A percentile compares a stretch with the other conserved stretches of the same genome.
Conservation (phyloP, 2,797 vertebrate genomes). For the Cichlasoma orientale region DNA sequence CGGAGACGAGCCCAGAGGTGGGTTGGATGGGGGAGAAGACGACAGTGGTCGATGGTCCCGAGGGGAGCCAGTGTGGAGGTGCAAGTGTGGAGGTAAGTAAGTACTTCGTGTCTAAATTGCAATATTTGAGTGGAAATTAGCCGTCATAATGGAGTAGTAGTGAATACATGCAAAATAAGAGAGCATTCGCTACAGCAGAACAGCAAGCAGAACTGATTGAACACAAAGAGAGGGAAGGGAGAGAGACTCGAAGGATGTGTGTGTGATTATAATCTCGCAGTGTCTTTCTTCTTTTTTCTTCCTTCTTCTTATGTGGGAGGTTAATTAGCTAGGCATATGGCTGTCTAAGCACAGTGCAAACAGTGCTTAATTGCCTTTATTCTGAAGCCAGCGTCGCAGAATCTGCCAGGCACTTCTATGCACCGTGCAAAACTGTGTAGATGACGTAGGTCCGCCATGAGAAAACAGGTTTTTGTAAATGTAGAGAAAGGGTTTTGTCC, state of each 20-base stretch:
- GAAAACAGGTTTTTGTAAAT: constrained; percentile 56
- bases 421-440: constrained; percentile 50
- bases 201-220: constrained; percentile 54
- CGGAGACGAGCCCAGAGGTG: constrained; percentile 19
- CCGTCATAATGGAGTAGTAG: constrained; percentile 52
- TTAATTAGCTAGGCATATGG: constrained; percentile 73
- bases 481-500: constrained; percentile 65
- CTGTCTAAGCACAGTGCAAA: constrained; percentile 66
- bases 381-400: constrained; percentile 61
- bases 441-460: constrained; percentile 23
- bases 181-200: constrained; percentile 3
- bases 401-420: constrained; percentile 49
- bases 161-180: constrained; percentile 46
- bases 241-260: constrained; percentile 28
- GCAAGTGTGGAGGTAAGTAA: constrained; percentile 34
- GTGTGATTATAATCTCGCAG: constrained; percentile 47
- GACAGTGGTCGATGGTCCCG: constrained; percentile 27
- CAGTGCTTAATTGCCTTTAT: constrained; percentile 72
- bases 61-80: constrained; percentile 29
- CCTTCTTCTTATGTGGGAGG: constrained; percentile 47
- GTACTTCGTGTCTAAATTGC: constrained; percentile 51
- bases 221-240: constrained; percentile 30
- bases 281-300: constrained; percentile 10
- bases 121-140: constrained; percentile 65
- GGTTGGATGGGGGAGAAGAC: constrained; percentile 7